A percentile compares a stretch with the other conserved stretches of the same genome.
Evolutionary conservation across 2,888 invertebrate species (phyloP).

Genomic region (Neoscelio sp.): DNA sequence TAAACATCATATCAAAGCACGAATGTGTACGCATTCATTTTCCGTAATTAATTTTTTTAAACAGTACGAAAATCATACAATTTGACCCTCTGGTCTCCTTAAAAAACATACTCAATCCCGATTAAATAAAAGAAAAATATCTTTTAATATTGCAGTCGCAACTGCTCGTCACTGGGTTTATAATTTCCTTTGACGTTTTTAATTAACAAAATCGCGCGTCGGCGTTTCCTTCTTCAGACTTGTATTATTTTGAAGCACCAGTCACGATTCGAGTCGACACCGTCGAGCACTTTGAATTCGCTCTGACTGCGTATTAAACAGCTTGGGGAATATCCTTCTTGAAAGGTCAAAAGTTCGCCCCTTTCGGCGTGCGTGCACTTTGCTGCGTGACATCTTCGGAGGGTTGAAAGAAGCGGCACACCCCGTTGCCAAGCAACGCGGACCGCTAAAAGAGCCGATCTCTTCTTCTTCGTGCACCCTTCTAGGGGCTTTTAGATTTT

Average conservation of each 20-base stretch:
- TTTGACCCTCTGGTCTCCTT: no score
- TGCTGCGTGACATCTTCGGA: slow-evolving; percentile 74
- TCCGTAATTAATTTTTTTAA: no score
- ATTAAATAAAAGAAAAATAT: no score
- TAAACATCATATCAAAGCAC: no score
- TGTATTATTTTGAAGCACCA: slow-evolving; percentile 24
- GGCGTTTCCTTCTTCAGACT: neutral
- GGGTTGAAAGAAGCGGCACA: slow-evolving; percentile 67
- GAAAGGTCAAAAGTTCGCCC: slow-evolving; percentile 79
- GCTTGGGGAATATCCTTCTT: slow-evolving; percentile 69
- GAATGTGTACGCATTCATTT: no score
- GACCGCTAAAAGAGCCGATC: slow-evolving; percentile 61
- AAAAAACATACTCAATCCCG: no score
- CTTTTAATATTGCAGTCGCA: neutral
- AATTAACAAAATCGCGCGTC: slow-evolving; percentile 19
- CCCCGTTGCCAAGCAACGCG: slow-evolving; percentile 75
- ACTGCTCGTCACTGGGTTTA: neutral
- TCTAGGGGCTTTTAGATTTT: slow-evolving; percentile 66
- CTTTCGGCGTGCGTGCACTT: slow-evolving; percentile 65
- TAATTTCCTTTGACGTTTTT: slow-evolving; percentile 28
- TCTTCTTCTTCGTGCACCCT: slow-evolving; percentile 55
- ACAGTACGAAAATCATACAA: no score
- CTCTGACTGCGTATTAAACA: slow-evolving; percentile 39
- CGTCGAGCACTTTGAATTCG: slow-evolving; percentile 29
- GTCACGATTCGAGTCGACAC: slow-evolving; percentile 10